Evolutionary conservation across 2,888 invertebrate species (phyloP), one percentile per base, ranked within the genome.

Genomic region (Daptonema setosum): DNA sequence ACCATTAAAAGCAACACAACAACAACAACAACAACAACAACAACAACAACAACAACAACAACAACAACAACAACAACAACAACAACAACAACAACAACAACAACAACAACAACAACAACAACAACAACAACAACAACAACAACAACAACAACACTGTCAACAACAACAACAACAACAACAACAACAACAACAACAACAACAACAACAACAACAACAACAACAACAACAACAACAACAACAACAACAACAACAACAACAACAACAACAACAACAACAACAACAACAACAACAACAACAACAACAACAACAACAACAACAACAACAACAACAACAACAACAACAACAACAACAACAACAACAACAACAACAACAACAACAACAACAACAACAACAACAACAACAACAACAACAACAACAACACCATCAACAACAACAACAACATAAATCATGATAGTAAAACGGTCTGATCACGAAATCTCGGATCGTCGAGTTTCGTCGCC

Each of bases 51-150:
- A n/a, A n/a, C n/a, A n/a, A n/a, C n/a, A n/a, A n/a, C n/a, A n/a
- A n/a, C n/a, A n/a, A n/a, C n/a, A 48, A 48, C 48, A 48, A 48
- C 48, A 48, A 48, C 48, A 24, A 48, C 48, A 48, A 48, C 48
- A 48, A 48, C 48, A 48, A 48, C 48, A 48, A 48, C 48, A 48
- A 48, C 48, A 48, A 48, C 48, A 48, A 48, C 48, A 48, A 48
- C 48, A 48, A 48, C 48, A 48, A 48, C 48, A 48, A 48, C 48
- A 48, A 48, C 48, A 48, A 48, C 48, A 48, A 48, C 48, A 48
- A 48, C 48, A 48, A 48, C 48, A 48, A 48, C 48, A 48, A n/a
- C n/a, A n/a, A n/a, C n/a, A n/a, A n/a, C n/a, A n/a, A n/a, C n/a
- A n/a, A n/a, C n/a, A n/a, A n/a, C n/a, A n/a, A n/a, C n/a, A n/a